Percentiles rank a stretch among this genome's conserved stretches.
phyloP scores from a whole-genome alignment of 2,113 vertebrate genomes.

The Harpagus bidentatus region DNA sequence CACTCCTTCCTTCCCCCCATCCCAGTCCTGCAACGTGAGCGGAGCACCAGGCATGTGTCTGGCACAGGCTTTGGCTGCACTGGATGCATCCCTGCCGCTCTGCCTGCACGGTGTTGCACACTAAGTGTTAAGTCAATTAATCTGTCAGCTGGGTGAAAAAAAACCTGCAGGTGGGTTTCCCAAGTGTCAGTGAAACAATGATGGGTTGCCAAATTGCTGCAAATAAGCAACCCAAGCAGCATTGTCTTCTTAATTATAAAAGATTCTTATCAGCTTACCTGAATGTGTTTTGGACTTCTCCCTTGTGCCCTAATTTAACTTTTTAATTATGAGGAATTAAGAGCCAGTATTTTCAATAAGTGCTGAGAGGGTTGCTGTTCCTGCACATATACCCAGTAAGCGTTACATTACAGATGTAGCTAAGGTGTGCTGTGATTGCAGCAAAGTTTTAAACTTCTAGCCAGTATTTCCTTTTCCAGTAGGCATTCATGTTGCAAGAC shows the following conservation, averaged over 20 bases:
- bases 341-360: not conserved
- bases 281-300: not conserved
- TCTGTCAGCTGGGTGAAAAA: not conserved
- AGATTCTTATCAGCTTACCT: not conserved
- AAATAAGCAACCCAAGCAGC: not conserved
- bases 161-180: accelerated
- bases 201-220: not conserved
- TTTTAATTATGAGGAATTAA: not conserved
- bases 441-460: not conserved
- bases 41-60: not conserved
- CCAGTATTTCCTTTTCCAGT: not conserved
- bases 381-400: not conserved
- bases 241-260: not conserved
- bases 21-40: not conserved
- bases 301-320: not conserved
- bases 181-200: not conserved
- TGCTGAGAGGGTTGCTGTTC: not conserved
- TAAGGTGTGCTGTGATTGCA: not conserved
- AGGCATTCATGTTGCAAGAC: not conserved
- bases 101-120: not conserved
- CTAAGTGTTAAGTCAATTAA: not conserved
- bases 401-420: not conserved
- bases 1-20: not conserved
- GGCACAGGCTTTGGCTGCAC: too few species aligned
- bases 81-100: not conserved